Conservation (phyloP, 2,888 invertebrate genomes). For the Hypomecis atomaria region DNA sequence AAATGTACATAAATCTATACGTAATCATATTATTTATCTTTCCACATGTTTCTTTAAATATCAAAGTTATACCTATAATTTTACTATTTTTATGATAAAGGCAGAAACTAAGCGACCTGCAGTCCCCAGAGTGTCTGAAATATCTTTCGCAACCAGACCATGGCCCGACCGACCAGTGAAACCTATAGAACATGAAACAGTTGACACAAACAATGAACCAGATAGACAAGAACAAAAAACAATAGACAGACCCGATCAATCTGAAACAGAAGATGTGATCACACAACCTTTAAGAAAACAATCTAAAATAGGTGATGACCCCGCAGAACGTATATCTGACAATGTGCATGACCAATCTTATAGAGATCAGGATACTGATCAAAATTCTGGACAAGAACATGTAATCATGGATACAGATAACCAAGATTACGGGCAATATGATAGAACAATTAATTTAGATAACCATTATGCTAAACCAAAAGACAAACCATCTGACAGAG, state of each 20-base stretch:
- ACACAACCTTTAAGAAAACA: neutral
- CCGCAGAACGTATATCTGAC: neutral
- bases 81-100: neutral
- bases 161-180: constrained; percentile 2
- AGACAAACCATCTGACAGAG: neutral
- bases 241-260: neutral
- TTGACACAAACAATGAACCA: neutral
- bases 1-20: too few species aligned
- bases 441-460: neutral
- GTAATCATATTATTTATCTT: too few species aligned
- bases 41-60: neutral
- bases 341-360: neutral
- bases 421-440: neutral
- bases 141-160: neutral
- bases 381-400: neutral
- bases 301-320: neutral
- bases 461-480: neutral
- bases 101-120: neutral
- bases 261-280: too few species aligned
- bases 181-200: constrained; percentile 3
- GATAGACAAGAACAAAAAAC: neutral
- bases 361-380: too few species aligned
- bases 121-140: neutral
- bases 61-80: neutral
- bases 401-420: neutral